A percentile compares a stretch with the other conserved stretches of the same genome.
phyloP scores from a whole-genome alignment of 2,113 vertebrate species.

The Dromiciops gliroides region DNA sequence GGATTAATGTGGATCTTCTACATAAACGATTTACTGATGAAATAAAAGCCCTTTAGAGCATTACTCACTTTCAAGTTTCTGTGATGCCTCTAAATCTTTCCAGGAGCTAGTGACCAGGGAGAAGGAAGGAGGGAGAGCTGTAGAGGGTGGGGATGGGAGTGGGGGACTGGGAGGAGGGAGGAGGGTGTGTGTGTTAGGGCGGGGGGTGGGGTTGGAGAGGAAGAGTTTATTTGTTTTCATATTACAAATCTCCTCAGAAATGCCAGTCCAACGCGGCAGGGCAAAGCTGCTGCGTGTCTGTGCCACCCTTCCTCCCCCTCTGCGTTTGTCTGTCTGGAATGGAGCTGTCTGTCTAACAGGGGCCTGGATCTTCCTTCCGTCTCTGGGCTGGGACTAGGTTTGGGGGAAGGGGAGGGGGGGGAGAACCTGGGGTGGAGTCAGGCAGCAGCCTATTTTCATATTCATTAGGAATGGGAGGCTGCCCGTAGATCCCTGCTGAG shows the following conservation, averaged over 20 bases:
- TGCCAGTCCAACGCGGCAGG: constrained; percentile 60
- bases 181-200: neutral
- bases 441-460: constrained; percentile 85
- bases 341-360: constrained; percentile 73
- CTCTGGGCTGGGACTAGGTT: constrained; percentile 77
- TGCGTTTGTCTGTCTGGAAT: constrained; percentile 62
- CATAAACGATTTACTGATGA: constrained; percentile 68
- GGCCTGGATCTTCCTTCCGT: constrained; percentile 82
- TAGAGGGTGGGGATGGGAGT: constrained; percentile 26
- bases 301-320: constrained; percentile 59
- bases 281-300: constrained; percentile 37
- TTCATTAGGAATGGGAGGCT: constrained; percentile 89
- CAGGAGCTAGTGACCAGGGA: constrained; percentile 39
- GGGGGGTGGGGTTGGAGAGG: neutral
- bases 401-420: constrained; percentile 74
- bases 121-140: constrained; percentile 35
- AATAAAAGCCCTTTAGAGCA: constrained; percentile 73
- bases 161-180: neutral
- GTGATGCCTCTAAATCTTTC: constrained; percentile 65
- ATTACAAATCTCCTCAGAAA: constrained; percentile 74
- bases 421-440: constrained; percentile 90
- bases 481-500: constrained; percentile 84
- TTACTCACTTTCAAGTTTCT: constrained; percentile 71
- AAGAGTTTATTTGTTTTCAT: constrained; percentile 37
- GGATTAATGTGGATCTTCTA: constrained; percentile 62